Base-by-base conservation (phyloP, 2,888 invertebrate genomes). In the Thecocarcelia acutangulata region DNA sequence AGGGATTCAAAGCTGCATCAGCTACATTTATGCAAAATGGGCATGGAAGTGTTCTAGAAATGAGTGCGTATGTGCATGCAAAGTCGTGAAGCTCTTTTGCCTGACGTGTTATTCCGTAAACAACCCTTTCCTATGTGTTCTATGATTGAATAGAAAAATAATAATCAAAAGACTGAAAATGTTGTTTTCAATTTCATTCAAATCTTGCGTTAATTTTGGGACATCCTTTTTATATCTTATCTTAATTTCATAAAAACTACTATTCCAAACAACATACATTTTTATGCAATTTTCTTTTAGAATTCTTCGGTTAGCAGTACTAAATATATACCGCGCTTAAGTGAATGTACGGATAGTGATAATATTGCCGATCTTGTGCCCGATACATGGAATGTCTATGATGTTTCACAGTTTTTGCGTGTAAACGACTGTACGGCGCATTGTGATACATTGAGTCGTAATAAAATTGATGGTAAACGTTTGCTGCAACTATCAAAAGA, bases 341-440 rank as follows among this genome's bases (percentile, higher is more conserved):
- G 91, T 42, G 93, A 93, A 85, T 81, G 80, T 19, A 80, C 77
- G 15, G 85, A 80, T 44, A 83, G 69, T 59, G 75, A 83, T 9
- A 84, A 58, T 46, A 83, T 63, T 66, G 74, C 88, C 74, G 91
- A 91, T 59, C 85, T 83, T 56, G 90, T 92, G 84, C 95, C 95
- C 11, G 92, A 92, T 46, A 93, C 93, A 80, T 98, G 98, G 98
- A 95, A 94, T 83, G 93, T 95, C 0, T 93, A 93, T 84, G 97
- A 98, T 89, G 98, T 98, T 9, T 96, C 96, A 21, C 95, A 96
- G 90, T 98, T 98, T 91, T 93, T 98, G 66, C 93, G 96, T 59
- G 95, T 96, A 52, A 98, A 98, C 89, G 97, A 97, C 89, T 95
- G 94, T 86, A 94, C 93, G 74, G 93, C 94, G 11, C 94, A 95